Conservation (phyloP, 2,797 vertebrate genomes). For the Octomys mimax region DNA sequence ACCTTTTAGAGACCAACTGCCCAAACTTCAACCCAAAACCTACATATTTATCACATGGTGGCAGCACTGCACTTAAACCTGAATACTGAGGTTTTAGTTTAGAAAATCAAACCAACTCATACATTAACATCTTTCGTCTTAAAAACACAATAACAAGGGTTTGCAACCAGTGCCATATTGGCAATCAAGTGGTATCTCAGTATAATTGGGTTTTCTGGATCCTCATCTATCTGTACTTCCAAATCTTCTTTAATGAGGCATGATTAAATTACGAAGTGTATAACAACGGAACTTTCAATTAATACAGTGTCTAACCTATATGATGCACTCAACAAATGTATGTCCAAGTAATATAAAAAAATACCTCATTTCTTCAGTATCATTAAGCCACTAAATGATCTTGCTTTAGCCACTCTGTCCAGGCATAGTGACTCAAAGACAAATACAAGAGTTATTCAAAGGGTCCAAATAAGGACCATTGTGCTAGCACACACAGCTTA, state of each 20-base stretch:
- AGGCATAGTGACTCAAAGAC: background rate
- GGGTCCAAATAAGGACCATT: background rate
- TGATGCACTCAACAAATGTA: background rate
- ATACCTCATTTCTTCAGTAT: background rate
- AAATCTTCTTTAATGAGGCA: background rate
- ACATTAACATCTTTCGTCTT: background rate
- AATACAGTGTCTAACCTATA: background rate
- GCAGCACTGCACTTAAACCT: background rate
- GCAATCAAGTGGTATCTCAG: background rate
- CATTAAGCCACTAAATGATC: background rate
- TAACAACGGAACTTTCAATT: background rate
- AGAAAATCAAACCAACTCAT: background rate
- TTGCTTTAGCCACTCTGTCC: background rate
- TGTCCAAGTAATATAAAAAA: background rate
- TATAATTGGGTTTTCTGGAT: background rate
- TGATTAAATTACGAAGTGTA: slow-evolving; percentile 4
- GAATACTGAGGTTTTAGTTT: background rate
- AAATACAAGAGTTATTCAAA: background rate
- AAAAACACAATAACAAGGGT: background rate
- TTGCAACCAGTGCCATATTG: background rate
- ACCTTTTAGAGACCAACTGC: background rate
- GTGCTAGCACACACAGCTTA: background rate
- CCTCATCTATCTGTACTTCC: background rate
- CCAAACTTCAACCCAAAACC: background rate
- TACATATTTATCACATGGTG: background rate